A percentile compares a stretch with the other conserved stretches of the same genome.
phyloP scores from a whole-genome alignment of 2,797 vertebrate species.

The Parambassis ranga region DNA sequence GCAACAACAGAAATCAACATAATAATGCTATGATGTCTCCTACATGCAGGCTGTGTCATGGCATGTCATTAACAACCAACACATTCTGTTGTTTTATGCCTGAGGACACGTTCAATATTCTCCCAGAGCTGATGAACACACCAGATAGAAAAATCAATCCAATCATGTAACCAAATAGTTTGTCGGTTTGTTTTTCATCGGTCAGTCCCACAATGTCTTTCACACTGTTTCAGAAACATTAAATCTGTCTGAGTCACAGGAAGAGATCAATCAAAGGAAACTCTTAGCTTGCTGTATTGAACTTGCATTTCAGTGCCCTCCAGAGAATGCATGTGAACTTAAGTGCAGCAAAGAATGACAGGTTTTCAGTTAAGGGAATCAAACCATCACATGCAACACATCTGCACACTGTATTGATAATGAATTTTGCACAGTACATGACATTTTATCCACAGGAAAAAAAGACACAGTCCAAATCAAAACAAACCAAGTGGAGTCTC shows the following conservation, averaged over 20 bases:
- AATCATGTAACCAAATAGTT: too few relatives aligned
- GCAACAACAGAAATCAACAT: too few relatives aligned
- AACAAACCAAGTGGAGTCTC: conserved; percentile 18
- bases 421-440: background rate
- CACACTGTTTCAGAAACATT: background rate
- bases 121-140: too few relatives aligned
- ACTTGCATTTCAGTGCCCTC: conserved; percentile 4
- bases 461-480: background rate
- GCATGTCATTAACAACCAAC: too few relatives aligned
- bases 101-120: too few relatives aligned
- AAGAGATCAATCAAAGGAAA: background rate
- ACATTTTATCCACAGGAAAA: background rate
- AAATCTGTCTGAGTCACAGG: background rate
- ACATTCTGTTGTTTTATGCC: too few relatives aligned
- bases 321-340: background rate
- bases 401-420: background rate
- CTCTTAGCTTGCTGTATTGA: background rate
- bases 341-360: background rate
- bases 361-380: background rate
- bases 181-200: background rate
- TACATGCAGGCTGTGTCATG: too few relatives aligned
- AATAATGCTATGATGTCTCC: too few relatives aligned
- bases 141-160: too few relatives aligned
- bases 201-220: background rate
- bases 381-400: background rate